Evolutionary conservation across 2,888 invertebrate species (phyloP).

Genomic region (Escarpia spicata): DNA sequence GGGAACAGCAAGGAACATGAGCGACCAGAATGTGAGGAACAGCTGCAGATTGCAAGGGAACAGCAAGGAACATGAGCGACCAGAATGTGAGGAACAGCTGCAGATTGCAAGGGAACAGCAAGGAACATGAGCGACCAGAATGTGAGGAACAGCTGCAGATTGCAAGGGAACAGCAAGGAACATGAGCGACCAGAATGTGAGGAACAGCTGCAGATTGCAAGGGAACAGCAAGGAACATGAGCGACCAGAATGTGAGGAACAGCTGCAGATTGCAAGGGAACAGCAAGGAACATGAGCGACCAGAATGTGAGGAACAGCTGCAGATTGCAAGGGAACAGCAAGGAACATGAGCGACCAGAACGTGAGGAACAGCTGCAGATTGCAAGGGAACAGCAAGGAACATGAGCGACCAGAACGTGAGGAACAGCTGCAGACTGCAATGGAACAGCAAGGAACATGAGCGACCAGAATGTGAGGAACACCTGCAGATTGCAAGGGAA

Average conservation of each 20-base stretch:
- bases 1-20: constrained; percentile 86
- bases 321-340: too few species aligned
- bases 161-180: background rate
- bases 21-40: constrained; percentile 96
- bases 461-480: too few species aligned
- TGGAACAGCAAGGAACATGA: too few species aligned
- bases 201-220: too few species aligned
- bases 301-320: constrained; percentile 74
- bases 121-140: constrained; percentile 85
- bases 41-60: constrained; percentile 81
- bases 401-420: too few species aligned
- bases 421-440: too few species aligned
- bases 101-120: constrained; percentile 72
- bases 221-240: constrained; percentile 62
- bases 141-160: too few species aligned
- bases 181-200: constrained; percentile 85
- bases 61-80: constrained; percentile 95
- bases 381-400: too few species aligned
- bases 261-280: too few species aligned
- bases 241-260: constrained; percentile 82
- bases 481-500: too few species aligned
- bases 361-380: too few species aligned
- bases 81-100: constrained; percentile 97
- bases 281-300: constrained; percentile 73
- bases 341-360: too few species aligned